phyloP scores from a whole-genome alignment of 2,797 vertebrate species.

The Sebastes flavidus region DNA sequence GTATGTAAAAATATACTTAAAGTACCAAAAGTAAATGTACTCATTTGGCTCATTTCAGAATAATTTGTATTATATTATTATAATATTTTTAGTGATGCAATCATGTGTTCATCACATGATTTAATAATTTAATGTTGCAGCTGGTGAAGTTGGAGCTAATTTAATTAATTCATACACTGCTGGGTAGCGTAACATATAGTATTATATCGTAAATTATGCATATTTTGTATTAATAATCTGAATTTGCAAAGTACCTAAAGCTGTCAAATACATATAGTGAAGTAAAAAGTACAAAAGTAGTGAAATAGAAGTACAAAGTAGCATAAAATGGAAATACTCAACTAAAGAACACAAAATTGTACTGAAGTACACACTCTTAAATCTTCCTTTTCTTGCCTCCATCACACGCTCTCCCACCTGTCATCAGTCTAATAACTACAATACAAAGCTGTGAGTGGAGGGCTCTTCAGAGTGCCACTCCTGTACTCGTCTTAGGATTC shows the following conservation, averaged over 20 bases:
- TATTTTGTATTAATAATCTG: background rate
- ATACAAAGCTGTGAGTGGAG: conserved; percentile 6
- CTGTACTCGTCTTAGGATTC: conserved; percentile 22
- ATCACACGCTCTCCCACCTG: conserved; percentile 8
- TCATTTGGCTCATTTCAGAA: background rate
- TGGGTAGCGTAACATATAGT: background rate
- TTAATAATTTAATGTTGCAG: background rate
- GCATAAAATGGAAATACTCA: background rate
- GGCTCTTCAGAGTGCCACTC: conserved; percentile 15
- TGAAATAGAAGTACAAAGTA: background rate
- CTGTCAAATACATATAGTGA: background rate
- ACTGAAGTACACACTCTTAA: background rate
- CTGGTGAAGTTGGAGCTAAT: background rate
- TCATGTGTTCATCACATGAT: background rate
- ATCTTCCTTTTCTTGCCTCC: background rate
- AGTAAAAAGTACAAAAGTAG: background rate
- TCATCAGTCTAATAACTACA: conserved; percentile 43
- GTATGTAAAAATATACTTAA: background rate
- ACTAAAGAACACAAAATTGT: background rate
- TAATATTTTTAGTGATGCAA: no score
- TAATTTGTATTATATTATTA: background rate
- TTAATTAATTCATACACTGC: background rate
- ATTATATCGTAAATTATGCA: background rate
- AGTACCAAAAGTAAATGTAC: background rate
- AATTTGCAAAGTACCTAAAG: background rate